Percentiles rank a stretch among this genome's conserved stretches.
Evolutionary conservation across 2,113 vertebrate species (phyloP).

Genomic region (Equus przewalskii): DNA sequence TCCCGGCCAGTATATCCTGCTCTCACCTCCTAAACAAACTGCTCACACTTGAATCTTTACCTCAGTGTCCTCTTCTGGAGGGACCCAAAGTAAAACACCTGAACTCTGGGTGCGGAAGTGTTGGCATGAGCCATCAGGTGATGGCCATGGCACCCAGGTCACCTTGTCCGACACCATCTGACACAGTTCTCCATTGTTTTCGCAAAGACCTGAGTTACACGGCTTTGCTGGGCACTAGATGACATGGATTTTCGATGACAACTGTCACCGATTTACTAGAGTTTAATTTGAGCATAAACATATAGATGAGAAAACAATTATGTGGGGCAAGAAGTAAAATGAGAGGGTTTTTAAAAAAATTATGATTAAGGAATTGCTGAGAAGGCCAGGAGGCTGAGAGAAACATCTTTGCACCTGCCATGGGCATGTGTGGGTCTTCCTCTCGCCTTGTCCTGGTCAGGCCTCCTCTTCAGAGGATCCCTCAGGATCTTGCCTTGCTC

Average conservation of each 20-base stretch:
- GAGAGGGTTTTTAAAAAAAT: background rate
- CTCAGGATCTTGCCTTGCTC: background rate
- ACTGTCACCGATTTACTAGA: background rate
- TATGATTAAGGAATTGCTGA: background rate
- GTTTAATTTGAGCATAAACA: background rate
- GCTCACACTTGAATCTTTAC: background rate
- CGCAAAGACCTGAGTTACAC: background rate
- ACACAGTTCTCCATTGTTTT: background rate
- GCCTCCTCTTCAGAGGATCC: background rate
- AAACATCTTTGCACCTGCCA: background rate
- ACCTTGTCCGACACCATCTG: too few species aligned
- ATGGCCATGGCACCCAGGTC: accelerated
- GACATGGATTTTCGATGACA: background rate
- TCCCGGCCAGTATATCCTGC: too few species aligned
- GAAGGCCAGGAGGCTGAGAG: background rate
- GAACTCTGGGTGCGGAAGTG: background rate
- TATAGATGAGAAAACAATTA: background rate
- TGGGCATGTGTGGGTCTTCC: background rate
- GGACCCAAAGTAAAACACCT: background rate
- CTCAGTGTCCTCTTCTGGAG: background rate
- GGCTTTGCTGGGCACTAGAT: background rate
- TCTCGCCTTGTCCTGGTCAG: background rate
- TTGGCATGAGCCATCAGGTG: background rate
- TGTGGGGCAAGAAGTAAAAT: background rate
- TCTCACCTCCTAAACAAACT: background rate